phyloP scores from a whole-genome alignment of 1,140 invertebrate genomes.

The Psix sp. region DNA sequence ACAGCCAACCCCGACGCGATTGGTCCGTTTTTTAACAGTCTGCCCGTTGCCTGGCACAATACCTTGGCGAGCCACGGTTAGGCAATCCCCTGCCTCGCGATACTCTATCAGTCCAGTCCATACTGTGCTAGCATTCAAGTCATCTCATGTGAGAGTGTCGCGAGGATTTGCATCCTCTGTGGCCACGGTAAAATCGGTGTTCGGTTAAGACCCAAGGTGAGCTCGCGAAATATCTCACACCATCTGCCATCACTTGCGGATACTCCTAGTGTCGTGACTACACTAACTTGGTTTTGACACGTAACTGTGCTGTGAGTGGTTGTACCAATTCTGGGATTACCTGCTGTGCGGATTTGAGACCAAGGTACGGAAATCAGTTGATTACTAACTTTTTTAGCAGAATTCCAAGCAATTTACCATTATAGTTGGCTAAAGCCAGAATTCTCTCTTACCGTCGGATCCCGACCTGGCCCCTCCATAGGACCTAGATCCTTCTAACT shows the following conservation, averaged over 20 bases:
- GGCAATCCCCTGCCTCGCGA: conserved; percentile 72
- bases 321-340: conserved; percentile 22
- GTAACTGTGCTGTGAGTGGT: conserved; percentile 27
- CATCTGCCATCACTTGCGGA: too few relatives aligned
- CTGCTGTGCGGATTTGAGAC: too few relatives aligned
- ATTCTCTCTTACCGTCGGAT: too few relatives aligned
- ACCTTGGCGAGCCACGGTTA: conserved; percentile 63
- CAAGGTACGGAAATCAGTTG: too few relatives aligned
- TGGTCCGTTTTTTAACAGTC: conserved; percentile 74
- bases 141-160: conserved; percentile 56
- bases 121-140: conserved; percentile 66
- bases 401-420: too few relatives aligned
- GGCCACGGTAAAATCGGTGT: too few relatives aligned
- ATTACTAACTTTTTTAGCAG: too few relatives aligned
- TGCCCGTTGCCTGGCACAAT: conserved; percentile 68
- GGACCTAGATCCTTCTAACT: too few relatives aligned
- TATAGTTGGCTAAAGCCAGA: too few relatives aligned
- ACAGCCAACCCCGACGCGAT: conserved; percentile 72
- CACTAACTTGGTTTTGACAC: neutral
- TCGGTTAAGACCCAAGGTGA: too few relatives aligned
- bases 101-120: conserved; percentile 75
- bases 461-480: too few relatives aligned
- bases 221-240: too few relatives aligned
- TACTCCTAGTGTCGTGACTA: conserved; percentile 15
- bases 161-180: conserved; percentile 34